Percentiles rank a stretch among this genome's conserved stretches.
These are phyloP conservation scores for Bibio marci DNA, from an alignment of 2,888 invertebrate genomes.

Conservation along the genomic window DNA sequence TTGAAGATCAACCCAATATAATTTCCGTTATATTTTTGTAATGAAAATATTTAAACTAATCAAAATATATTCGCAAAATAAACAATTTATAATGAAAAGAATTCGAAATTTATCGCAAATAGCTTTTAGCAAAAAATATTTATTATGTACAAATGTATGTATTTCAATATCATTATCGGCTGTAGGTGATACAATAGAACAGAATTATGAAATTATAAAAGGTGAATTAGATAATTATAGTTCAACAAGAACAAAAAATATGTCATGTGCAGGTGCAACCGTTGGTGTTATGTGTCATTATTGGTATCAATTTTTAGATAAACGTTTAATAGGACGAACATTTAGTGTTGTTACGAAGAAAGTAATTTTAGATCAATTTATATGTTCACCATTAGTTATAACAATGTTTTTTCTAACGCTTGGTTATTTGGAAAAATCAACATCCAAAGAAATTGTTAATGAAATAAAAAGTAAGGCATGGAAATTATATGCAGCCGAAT, in stretches of 20 bases:
- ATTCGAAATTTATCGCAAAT: conserved; percentile 19
- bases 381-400: conserved; percentile 70
- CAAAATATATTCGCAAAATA: too few relatives aligned
- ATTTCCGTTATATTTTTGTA: conserved; percentile 1
- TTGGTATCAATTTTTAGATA: conserved; percentile 70
- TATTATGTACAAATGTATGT: conserved; percentile 62
- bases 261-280: conserved; percentile 59
- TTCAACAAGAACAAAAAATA: conserved; percentile 45
- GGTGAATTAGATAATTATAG: conserved; percentile 39
- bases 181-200: conserved; percentile 63
- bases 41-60: background rate
- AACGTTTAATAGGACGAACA: conserved; percentile 47
- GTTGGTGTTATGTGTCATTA: conserved; percentile 69
- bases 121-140: conserved; percentile 45
- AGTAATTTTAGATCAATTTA: conserved; percentile 61
- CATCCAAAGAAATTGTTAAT: conserved; percentile 38
- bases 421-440: conserved; percentile 49
- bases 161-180: conserved; percentile 62
- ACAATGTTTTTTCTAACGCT: conserved; percentile 59
- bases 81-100: conserved; percentile 10
- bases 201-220: conserved; percentile 51
- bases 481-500: conserved; percentile 69
- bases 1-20: too few relatives aligned
- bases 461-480: conserved; percentile 60
- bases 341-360: conserved; percentile 53